Conservation (phyloP, 2,797 vertebrate genomes). For the Phataginus tricuspis region DNA sequence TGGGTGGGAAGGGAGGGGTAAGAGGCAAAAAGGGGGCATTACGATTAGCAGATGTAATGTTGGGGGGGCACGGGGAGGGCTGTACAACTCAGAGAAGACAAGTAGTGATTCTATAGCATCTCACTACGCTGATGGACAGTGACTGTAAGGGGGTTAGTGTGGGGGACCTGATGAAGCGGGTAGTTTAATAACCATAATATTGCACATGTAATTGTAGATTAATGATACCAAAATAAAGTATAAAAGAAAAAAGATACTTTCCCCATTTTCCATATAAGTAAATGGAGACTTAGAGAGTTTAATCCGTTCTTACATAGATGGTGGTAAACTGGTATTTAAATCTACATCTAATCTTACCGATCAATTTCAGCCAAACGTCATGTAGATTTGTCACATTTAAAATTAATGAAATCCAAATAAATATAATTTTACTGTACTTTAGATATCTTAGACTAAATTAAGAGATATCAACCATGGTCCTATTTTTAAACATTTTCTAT, state of each 20-base stretch:
- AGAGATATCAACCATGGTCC: not conserved
- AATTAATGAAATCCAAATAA: constrained; percentile 14
- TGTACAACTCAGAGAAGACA: too few relatives aligned
- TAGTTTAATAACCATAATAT: too few relatives aligned
- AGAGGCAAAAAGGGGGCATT: too few relatives aligned
- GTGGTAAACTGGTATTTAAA: not conserved
- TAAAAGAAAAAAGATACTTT: not conserved
- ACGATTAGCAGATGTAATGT: too few relatives aligned
- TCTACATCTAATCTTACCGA: not conserved
- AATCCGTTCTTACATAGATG: not conserved
- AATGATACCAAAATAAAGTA: too few relatives aligned
- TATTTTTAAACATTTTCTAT: constrained; percentile 13
- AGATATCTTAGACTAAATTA: not conserved
- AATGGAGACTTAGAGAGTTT: not conserved
- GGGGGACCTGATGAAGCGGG: too few relatives aligned
- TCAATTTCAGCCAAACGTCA: not conserved
- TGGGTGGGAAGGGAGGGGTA: too few relatives aligned
- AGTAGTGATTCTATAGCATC: too few relatives aligned
- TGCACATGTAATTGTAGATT: too few relatives aligned
- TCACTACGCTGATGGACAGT: too few relatives aligned
- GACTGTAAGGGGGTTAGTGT: too few relatives aligned
- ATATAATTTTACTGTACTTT: constrained; percentile 26
- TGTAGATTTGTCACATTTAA: not conserved
- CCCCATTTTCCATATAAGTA: not conserved
- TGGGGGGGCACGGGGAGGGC: too few relatives aligned